phyloP scores from a whole-genome alignment of 2,113 vertebrate genomes.

The Helogale parvula region DNA sequence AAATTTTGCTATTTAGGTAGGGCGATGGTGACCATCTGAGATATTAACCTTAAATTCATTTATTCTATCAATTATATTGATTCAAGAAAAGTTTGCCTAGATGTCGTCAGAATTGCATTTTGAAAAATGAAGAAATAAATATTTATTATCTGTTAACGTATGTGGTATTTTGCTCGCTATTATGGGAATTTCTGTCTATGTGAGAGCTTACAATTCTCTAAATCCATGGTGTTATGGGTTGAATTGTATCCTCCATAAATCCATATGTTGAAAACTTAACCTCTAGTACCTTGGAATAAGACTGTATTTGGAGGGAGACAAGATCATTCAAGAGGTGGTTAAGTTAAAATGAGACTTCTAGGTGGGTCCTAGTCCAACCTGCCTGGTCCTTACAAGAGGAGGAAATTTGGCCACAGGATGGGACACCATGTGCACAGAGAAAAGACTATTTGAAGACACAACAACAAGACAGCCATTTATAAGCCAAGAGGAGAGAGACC shows the following conservation, averaged over 20 bases:
- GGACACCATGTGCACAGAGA: not conserved
- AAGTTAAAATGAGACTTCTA: not conserved
- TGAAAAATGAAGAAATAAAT: not conserved
- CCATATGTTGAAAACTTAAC: not conserved
- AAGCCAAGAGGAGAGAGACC: not conserved
- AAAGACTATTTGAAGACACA: not conserved
- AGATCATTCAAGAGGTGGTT: not conserved
- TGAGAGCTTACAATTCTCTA: not conserved
- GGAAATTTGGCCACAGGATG: not conserved
- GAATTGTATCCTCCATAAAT: not conserved
- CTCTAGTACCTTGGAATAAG: not conserved
- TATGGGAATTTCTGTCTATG: not conserved
- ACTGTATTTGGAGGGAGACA: not conserved
- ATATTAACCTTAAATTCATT: not conserved
- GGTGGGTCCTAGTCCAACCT: not conserved
- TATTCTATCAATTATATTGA: not conserved
- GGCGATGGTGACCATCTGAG: not conserved
- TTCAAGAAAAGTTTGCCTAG: not conserved
- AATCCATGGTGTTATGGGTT: not conserved
- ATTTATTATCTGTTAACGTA: not conserved
- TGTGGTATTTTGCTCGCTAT: not conserved
- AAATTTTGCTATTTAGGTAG: not conserved
- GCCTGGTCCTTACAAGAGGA: not conserved
- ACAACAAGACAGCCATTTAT: rapidly evolving
- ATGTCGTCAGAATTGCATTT: not conserved